Base-by-base conservation (phyloP, 1,140 invertebrate species). In the Paraescarpia echinospica region DNA sequence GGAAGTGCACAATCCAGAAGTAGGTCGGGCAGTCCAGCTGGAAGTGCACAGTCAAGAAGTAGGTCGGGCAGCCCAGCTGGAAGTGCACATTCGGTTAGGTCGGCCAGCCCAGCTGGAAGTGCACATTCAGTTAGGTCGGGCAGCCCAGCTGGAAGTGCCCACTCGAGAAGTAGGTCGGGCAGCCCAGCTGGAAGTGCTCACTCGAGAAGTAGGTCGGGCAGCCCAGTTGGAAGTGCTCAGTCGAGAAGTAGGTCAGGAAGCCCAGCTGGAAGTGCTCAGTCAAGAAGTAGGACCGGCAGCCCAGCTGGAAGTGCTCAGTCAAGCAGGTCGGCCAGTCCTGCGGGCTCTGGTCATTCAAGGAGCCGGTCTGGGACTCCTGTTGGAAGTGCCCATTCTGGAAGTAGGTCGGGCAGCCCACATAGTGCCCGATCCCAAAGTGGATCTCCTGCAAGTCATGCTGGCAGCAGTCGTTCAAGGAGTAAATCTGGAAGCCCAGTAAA, bases 141-240 rank as follows among this genome's bases (percentile, higher is more conserved):
- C 90, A 34, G 27, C 18, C 35, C 90, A 89, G 93, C 18, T 14
- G 59, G 59, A 77, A 77, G 93, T 92, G 93, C 93, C 77, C 91
- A 59, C 34, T 33, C 89, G 6, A 41, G 41, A 41, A 93, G 93
- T 89, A 77, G 91, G 1, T 89, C 90, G n/a, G n/a, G 90, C 90
- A 77, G 59, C 4, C 59, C 59, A 77, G 59, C 22, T 77, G 59
- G 59, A 77, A 77, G 59, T 77, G 34, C 90, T 0, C 18, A 6
- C 31, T 35, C 34, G n/a, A 90, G 90, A 35, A 77, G 59, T 27
- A 77, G 59, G 22, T 77, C 59, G 59, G 59, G 59, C 27, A 77
- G 59, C 27, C 59, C 59, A 77, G 59, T 18, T 77, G 59, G 59
- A 77, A 77, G 59, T 77, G 59, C 59, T 0, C 59, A 77, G 12